These are phyloP conservation scores for Platichthys flesus DNA, from an alignment of 2,113 vertebrate species.

Conservation along the genomic window DNA sequence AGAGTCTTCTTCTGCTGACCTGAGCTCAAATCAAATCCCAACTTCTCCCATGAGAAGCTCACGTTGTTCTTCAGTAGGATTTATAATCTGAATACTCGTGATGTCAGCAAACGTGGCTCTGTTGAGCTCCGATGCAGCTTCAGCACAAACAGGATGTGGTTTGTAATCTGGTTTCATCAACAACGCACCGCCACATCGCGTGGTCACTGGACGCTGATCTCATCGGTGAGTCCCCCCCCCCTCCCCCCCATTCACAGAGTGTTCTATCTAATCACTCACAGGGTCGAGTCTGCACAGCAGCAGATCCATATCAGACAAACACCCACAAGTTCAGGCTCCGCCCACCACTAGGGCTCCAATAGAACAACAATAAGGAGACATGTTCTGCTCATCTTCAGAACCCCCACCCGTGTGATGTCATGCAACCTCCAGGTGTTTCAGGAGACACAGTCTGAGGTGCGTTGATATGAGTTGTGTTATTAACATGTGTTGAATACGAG, in stretches of 20 bases:
- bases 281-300: neutral
- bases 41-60: neutral
- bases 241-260: too few relatives aligned
- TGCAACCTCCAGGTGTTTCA: too few relatives aligned
- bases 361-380: too few relatives aligned
- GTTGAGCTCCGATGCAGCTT: neutral
- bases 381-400: too few relatives aligned
- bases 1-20: slow-evolving; percentile 16
- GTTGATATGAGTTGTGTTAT: too few relatives aligned
- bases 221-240: neutral
- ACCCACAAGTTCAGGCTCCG: too few relatives aligned
- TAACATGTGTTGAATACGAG: too few relatives aligned
- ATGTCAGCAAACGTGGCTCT: neutral
- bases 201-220: neutral
- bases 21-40: neutral
- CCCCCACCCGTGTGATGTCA: too few relatives aligned
- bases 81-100: neutral
- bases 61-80: neutral
- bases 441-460: too few relatives aligned
- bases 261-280: neutral
- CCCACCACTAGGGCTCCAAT: too few relatives aligned
- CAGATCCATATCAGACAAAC: neutral
- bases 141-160: neutral
- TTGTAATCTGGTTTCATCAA: neutral
- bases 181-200: neutral